Conservation (phyloP, 2,113 vertebrate genomes). For the Mus musculus region GRCm39 chr2:116563501-116564000, state of each 20-base stretch:
- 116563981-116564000: background rate
- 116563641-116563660: background rate
- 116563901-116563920: background rate
- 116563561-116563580: background rate
- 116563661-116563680: slow-evolving; percentile 9
- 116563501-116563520: background rate
- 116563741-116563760: background rate
- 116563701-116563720: slow-evolving; percentile 19
- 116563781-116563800: slow-evolving; percentile 44
- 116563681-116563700: background rate
- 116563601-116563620: background rate
- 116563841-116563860: background rate
- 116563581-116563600: background rate
- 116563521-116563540: background rate
- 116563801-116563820: background rate
- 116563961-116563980: background rate
- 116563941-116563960: background rate
- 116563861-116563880: background rate
- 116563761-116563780: background rate
- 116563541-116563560: background rate
- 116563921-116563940: background rate
- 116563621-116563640: background rate
- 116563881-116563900: background rate
- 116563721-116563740: background rate
- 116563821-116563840: background rate